Evolutionary conservation across 2,888 invertebrate species (phyloP).

Genomic region (Pristionchus arcanus): DNA sequence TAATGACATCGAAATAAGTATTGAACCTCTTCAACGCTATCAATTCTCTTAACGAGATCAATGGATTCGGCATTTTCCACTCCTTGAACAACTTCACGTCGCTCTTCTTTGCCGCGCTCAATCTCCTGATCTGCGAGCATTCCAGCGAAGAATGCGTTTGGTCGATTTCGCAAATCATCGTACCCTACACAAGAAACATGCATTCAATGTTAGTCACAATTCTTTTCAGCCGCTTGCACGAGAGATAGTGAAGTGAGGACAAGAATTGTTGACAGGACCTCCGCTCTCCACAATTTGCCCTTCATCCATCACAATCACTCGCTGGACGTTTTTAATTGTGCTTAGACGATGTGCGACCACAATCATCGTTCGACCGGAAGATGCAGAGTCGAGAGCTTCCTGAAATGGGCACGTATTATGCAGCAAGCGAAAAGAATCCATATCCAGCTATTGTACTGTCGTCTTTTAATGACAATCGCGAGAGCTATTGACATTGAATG

Average conservation of each 20-base stretch:
- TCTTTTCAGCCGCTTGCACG: too few relatives aligned
- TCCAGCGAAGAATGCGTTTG: background rate
- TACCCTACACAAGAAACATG: background rate
- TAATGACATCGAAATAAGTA: too few relatives aligned
- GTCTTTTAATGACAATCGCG: too few relatives aligned
- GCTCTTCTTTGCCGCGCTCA: background rate
- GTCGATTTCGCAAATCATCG: background rate
- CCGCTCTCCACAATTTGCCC: slow-evolving; percentile 27
- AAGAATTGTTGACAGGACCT: too few relatives aligned
- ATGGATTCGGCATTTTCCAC: too few relatives aligned
- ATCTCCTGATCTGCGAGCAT: slow-evolving; percentile 35
- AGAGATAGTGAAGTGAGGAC: too few relatives aligned
- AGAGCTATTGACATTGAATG: background rate
- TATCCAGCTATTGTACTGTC: too few relatives aligned
- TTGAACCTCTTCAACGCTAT: background rate
- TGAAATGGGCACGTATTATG: background rate
- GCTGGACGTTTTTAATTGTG: slow-evolving; percentile 15
- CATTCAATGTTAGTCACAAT: too few relatives aligned
- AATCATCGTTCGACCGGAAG: slow-evolving; percentile 29
- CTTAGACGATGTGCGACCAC: slow-evolving; percentile 50
- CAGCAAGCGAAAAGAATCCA: too few relatives aligned
- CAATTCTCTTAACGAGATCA: background rate
- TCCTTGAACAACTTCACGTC: too few relatives aligned
- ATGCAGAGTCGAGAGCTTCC: slow-evolving; percentile 23
- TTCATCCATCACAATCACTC: slow-evolving; percentile 39